Conservation (phyloP, 2,888 invertebrate species). For the Teinopalpus imperialis region DNA sequence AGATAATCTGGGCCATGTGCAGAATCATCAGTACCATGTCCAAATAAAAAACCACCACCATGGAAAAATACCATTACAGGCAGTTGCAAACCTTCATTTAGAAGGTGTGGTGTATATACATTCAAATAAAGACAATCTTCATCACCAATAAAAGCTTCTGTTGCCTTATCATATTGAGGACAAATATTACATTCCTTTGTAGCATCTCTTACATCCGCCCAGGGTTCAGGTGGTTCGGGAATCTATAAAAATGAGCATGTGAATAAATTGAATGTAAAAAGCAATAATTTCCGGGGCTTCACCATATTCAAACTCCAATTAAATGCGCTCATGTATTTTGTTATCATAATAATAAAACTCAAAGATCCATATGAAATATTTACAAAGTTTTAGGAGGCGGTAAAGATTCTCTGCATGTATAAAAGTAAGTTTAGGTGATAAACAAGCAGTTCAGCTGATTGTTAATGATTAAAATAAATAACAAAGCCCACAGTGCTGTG, state of each 20-base stretch:
- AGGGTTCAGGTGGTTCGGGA: conserved; percentile 62
- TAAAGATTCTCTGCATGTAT: no score
- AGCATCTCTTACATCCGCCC: conserved; percentile 85
- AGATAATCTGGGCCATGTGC: conserved; percentile 68
- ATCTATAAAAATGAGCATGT: conserved; percentile 54
- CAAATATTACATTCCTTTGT: conserved; percentile 83
- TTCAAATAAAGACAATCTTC: conserved; percentile 87
- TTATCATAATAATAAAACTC: no score
- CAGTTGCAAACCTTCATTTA: conserved; percentile 32
- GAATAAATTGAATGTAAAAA: no score
- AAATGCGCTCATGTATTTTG: no score
- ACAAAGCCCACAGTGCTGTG: no score
- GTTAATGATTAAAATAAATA: no score
- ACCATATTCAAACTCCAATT: no score
- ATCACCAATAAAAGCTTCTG: conserved; percentile 74
- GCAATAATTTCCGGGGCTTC: no score
- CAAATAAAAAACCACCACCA: conserved; percentile 72
- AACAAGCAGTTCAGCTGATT: no score
- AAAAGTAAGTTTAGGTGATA: no score
- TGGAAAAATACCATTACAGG: conserved; percentile 76
- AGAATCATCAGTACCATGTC: conserved; percentile 62
- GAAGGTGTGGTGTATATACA: conserved; percentile 83
- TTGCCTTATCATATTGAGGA: conserved; percentile 82
- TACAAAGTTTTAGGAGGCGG: no score
- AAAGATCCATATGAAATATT: no score